phyloP scores from a whole-genome alignment of 2,888 invertebrate species.

The Troglohyphantes excavatus region DNA sequence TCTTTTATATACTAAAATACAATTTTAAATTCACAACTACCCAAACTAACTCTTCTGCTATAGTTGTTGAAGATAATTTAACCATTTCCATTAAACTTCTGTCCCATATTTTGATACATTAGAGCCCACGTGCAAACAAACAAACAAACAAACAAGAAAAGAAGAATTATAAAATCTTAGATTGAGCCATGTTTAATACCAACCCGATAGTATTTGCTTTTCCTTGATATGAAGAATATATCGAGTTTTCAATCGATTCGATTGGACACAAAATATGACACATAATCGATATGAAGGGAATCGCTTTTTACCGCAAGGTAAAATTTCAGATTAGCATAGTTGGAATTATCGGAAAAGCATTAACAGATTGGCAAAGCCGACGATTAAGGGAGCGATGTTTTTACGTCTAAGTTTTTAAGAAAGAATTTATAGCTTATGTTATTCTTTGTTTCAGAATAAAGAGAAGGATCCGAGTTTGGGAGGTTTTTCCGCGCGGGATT shows the following conservation, averaged over 20 bases:
- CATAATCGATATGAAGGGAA: conserved; percentile 61
- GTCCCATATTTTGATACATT: background rate
- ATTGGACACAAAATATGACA: conserved; percentile 66
- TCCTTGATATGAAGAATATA: conserved; percentile 50
- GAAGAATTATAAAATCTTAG: background rate
- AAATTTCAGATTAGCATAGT: conserved; percentile 72
- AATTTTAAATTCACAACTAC: too few relatives aligned
- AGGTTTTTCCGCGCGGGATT: conserved; percentile 1
- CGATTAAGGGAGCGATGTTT: conserved; percentile 44
- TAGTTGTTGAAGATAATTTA: too few relatives aligned
- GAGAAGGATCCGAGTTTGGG: background rate
- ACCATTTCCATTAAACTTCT: too few relatives aligned
- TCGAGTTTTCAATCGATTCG: conserved; percentile 60
- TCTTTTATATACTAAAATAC: too few relatives aligned
- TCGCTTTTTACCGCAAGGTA: conserved; percentile 66
- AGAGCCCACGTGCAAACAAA: conserved; percentile 32
- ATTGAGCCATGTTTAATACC: conserved; percentile 52
- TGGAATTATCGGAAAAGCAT: conserved; percentile 71
- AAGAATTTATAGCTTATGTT: conserved; percentile 16
- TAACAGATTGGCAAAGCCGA: conserved; percentile 63
- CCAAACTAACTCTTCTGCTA: too few relatives aligned
- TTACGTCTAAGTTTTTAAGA: conserved; percentile 34
- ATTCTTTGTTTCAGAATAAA: background rate
- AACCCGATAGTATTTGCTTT: conserved; percentile 57
- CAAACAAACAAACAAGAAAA: conserved; percentile 6